Conservation (phyloP, 2,888 invertebrate genomes). For the Brenthis hecate region DNA sequence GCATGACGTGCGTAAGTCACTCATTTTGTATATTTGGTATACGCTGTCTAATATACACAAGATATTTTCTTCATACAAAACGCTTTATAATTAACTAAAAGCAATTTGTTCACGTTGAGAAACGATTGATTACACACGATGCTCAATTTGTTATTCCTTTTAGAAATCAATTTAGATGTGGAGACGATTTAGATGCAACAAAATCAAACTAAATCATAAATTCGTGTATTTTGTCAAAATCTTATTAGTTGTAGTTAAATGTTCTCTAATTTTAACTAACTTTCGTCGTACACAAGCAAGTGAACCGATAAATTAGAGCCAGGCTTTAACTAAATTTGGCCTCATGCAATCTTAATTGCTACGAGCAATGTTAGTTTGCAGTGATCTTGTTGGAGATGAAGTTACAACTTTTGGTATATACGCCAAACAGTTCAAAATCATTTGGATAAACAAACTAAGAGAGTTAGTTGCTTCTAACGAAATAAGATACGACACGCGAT, state of each 20-base stretch:
- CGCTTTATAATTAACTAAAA: no score
- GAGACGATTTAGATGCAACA: no score
- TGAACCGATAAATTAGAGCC: conserved; percentile 62
- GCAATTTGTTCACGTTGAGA: no score
- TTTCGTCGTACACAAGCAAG: conserved; percentile 42
- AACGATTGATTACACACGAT: no score
- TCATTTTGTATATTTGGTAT: no score
- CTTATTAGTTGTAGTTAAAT: conserved; percentile 17
- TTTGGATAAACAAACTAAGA: conserved; percentile 17
- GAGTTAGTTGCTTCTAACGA: neutral
- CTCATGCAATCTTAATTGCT: conserved; percentile 75
- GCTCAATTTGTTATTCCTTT: no score
- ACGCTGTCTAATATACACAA: no score
- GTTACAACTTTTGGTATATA: conserved; percentile 40
- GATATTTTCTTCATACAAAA: no score
- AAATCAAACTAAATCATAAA: neutral
- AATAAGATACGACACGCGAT: no score
- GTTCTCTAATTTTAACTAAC: conserved; percentile 12
- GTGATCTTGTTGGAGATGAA: conserved; percentile 33
- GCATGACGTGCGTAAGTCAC: no score
- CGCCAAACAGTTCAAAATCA: conserved; percentile 41
- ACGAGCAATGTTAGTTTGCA: conserved; percentile 51
- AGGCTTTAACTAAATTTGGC: conserved; percentile 64
- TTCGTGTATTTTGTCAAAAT: conserved; percentile 1
- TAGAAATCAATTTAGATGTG: no score